Evolutionary conservation across 1,140 invertebrate species (phyloP).

Genomic region (Drosophila biarmipes): DNA sequence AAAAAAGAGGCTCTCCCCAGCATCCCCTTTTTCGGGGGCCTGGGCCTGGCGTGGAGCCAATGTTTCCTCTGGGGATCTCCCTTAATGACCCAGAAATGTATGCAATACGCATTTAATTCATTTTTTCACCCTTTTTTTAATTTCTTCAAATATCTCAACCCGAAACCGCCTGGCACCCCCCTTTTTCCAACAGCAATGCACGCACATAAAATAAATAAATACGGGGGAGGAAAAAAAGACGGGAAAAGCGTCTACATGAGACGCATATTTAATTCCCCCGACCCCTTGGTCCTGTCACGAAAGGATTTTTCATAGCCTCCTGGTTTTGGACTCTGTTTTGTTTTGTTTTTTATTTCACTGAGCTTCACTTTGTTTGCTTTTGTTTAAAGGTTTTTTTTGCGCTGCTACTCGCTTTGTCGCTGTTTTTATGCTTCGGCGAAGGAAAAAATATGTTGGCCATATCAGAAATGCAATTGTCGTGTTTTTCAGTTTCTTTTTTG

Average conservation of each 20-base stretch:
- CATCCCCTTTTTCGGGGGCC: conserved; percentile 13
- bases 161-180: neutral
- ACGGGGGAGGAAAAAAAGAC: conserved; percentile 22
- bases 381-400: conserved; percentile 19
- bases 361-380: conserved; percentile 10
- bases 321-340: conserved; percentile 31
- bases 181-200: conserved; percentile 50
- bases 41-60: conserved; percentile 1
- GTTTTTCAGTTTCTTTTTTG: neutral
- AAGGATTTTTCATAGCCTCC: conserved; percentile 71
- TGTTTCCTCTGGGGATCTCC: conserved; percentile 30
- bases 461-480: neutral
- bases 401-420: conserved; percentile 9
- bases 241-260: conserved; percentile 66
- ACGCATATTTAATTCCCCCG: conserved; percentile 73
- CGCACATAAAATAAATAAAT: conserved; percentile 79
- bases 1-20: neutral
- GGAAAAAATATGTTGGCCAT: neutral
- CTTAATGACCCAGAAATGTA: conserved; percentile 60
- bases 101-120: conserved; percentile 62
- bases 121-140: conserved; percentile 49
- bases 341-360: conserved; percentile 21
- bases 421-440: neutral
- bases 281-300: conserved; percentile 38
- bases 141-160: conserved; percentile 62